A percentile compares a stretch with the other conserved stretches of the same genome.
phyloP scores from a whole-genome alignment of 2,888 invertebrate genomes.

The Graphium colonna region DNA sequence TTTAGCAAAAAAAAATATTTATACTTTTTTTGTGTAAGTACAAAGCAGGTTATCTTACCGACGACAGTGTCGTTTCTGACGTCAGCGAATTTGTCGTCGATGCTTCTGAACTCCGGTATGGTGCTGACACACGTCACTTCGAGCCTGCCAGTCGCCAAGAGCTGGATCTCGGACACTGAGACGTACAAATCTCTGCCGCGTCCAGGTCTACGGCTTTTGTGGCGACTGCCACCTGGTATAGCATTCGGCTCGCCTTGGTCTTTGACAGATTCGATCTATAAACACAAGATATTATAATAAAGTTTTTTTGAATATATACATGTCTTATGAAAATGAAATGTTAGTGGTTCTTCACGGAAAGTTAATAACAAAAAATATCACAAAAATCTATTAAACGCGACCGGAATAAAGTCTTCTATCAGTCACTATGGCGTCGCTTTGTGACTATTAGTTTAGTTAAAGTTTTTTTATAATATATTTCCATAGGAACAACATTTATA shows the following conservation, averaged over 20 bases:
- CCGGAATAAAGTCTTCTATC: too few relatives aligned
- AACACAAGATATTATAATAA: background rate
- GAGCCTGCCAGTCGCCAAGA: slow-evolving; percentile 84
- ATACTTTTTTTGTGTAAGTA: too few relatives aligned
- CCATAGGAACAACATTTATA: too few relatives aligned
- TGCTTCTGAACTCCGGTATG: slow-evolving; percentile 86
- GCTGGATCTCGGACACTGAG: slow-evolving; percentile 85
- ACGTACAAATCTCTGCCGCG: slow-evolving; percentile 83
- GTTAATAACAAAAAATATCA: too few relatives aligned
- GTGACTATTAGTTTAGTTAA: too few relatives aligned
- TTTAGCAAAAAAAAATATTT: too few relatives aligned
- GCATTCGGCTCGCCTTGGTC: slow-evolving; percentile 48
- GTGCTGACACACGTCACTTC: slow-evolving; percentile 89
- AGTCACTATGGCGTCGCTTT: too few relatives aligned
- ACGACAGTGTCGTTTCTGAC: slow-evolving; percentile 84
- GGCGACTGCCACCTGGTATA: slow-evolving; percentile 54
- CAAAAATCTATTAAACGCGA: too few relatives aligned
- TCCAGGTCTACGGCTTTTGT: slow-evolving; percentile 65
- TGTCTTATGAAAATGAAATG: too few relatives aligned
- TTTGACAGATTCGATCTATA: slow-evolving; percentile 34
- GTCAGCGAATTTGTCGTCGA: slow-evolving; percentile 87
- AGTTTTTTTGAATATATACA: too few relatives aligned
- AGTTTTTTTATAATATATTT: too few relatives aligned
- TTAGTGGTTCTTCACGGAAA: too few relatives aligned
- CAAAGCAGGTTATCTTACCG: slow-evolving; percentile 72